Conservation (phyloP, 2,113 vertebrate genomes). For the Barbus barbus region DNA sequence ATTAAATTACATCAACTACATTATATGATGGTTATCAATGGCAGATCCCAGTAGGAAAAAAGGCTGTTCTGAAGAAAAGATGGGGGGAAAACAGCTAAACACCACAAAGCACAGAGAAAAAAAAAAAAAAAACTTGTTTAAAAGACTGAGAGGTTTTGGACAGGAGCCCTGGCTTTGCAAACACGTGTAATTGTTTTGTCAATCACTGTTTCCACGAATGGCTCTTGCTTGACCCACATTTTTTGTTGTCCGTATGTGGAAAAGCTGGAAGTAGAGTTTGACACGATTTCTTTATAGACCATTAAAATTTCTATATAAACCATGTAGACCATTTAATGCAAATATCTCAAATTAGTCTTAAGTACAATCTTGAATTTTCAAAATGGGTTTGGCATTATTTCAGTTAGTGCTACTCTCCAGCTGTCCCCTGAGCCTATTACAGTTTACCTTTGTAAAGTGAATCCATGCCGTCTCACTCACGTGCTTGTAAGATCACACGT, state of each 20-base stretch:
- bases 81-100: not conserved
- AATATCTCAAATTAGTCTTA: not conserved
- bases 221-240: slow-evolving; percentile 8
- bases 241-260: not conserved
- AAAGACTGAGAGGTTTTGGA: not conserved
- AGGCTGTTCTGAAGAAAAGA: not conserved
- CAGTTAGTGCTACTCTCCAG: not conserved
- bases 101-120: not conserved
- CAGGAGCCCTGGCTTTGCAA: not conserved
- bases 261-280: slow-evolving; percentile 8
- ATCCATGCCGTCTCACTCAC: not conserved
- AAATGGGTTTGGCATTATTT: not conserved
- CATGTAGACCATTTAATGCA: no score
- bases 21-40: not conserved
- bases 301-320: not conserved
- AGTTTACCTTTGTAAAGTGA: not conserved
- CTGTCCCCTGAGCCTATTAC: not conserved
- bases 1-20: not conserved
- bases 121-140: no score
- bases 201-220: slow-evolving; percentile 5
- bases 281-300: not conserved
- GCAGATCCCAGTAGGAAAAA: not conserved
- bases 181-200: slow-evolving; percentile 17
- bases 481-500: not conserved
- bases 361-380: not conserved